Conservation (phyloP, 2,888 invertebrate genomes). For the Hydrotaea cyrtoneurina region DNA sequence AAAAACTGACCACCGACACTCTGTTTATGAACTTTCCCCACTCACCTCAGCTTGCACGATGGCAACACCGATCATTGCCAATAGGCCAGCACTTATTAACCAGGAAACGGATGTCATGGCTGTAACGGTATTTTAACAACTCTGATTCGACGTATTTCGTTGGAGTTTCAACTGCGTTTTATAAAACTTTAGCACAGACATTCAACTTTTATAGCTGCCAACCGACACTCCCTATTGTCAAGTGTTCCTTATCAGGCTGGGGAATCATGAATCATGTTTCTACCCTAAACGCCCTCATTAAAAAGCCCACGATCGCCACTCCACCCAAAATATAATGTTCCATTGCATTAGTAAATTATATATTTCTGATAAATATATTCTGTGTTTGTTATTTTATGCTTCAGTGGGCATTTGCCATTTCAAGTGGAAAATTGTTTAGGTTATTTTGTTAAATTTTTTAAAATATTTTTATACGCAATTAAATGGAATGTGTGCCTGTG, state of each 20-base stretch:
- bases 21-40: no score
- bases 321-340: no score
- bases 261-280: no score
- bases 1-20: no score
- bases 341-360: no score
- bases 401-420: conserved; percentile 67
- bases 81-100: neutral
- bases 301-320: no score
- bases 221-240: no score
- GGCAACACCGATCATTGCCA: conserved; percentile 34
- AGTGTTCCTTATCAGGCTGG: no score
- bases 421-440: conserved; percentile 60
- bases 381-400: conserved; percentile 70
- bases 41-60: conserved; percentile 72
- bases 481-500: neutral
- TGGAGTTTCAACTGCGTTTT: neutral
- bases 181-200: neutral
- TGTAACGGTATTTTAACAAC: neutral
- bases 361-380: conserved; percentile 65
- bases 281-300: neutral
- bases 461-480: no score
- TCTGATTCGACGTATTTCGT: neutral
- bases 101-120: conserved; percentile 16
- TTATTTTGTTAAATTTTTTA: conserved; percentile 54
- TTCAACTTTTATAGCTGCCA: neutral